These are phyloP conservation scores for Leucophora obtusa DNA, from an alignment of 2,888 invertebrate genomes.

Conservation along the genomic window DNA sequence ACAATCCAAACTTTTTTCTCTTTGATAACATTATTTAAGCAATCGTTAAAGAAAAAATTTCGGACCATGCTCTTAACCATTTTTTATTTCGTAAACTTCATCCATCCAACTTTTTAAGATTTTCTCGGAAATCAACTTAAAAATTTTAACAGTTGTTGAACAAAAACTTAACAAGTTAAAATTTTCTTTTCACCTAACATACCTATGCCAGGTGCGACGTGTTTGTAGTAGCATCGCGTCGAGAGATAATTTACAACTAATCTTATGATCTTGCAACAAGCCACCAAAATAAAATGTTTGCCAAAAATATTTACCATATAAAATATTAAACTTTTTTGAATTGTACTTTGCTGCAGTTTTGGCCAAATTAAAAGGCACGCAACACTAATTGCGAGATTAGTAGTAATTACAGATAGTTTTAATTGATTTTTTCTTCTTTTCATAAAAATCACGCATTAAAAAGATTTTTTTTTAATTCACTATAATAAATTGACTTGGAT, in stretches of 20 bases:
- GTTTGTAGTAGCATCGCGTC: conserved; percentile 75
- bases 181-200: conserved; percentile 53
- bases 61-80: no score
- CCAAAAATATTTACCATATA: neutral
- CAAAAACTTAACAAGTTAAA: no score
- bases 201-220: conserved; percentile 75
- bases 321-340: conserved; percentile 1
- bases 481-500: conserved; percentile 42
- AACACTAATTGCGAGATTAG: conserved; percentile 54
- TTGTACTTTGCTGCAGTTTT: conserved; percentile 36
- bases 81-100: no score
- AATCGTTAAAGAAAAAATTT: no score
- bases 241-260: conserved; percentile 71
- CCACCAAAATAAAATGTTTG: conserved; percentile 16
- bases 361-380: conserved; percentile 52
- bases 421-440: conserved; percentile 25
- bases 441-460: conserved; percentile 16
- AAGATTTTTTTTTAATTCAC: neutral
- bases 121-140: no score
- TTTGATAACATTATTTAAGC: no score
- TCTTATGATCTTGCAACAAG: conserved; percentile 57
- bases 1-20: no score
- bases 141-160: no score
- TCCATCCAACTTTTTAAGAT: no score
- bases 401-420: conserved; percentile 56